Evolutionary conservation across 2,888 invertebrate genomes (phyloP), one percentile per base, ranked within the genome.

Genomic region (Callyntrura sp.): DNA sequence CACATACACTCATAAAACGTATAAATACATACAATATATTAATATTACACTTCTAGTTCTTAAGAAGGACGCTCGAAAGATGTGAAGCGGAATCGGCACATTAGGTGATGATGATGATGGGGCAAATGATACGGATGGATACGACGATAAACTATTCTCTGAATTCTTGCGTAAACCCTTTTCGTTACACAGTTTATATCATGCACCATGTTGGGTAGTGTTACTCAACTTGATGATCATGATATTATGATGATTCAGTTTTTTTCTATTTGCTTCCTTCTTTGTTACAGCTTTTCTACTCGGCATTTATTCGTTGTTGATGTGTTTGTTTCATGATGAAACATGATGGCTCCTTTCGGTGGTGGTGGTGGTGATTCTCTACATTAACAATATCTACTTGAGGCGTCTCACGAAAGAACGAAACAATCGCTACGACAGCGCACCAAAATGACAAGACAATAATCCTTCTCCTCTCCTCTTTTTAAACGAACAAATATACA

Each of bases 191-290:
- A n/a, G n/a, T 48, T 17, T 14, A 28, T 28, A 28, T 43, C 17
- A 43, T 57, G 17, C 23, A 25, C 60, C 35, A 23, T 55, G 43
- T 45, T 48, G 1, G 55, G 14, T 14, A 57, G 51, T 78, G 78
- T 88, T 88, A 55, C 88, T 84, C 78, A 88, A 88, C 78, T 68
- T 85, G 55, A 85, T 57, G 83, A 60, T 81, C 55, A 60, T 55
- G 81, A 83, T 83, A 60, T 68, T 78, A 81, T 70, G 73, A 85
- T 89, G 89, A 89, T 85, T 89, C 89, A 89, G 68, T 89, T 85
- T 79, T 51, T 65, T 68, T 20, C 60, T 65, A 9, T 88, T 79
- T 62, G 55, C 51, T 85, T 70, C 85, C 57, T 76, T 51, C 25
- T 68, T 43, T 45, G 48, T 57, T 78, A 14, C 25, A 76, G 62